phyloP scores from a whole-genome alignment of 2,797 vertebrate species.

The Neosilurus hyrtlii region DNA sequence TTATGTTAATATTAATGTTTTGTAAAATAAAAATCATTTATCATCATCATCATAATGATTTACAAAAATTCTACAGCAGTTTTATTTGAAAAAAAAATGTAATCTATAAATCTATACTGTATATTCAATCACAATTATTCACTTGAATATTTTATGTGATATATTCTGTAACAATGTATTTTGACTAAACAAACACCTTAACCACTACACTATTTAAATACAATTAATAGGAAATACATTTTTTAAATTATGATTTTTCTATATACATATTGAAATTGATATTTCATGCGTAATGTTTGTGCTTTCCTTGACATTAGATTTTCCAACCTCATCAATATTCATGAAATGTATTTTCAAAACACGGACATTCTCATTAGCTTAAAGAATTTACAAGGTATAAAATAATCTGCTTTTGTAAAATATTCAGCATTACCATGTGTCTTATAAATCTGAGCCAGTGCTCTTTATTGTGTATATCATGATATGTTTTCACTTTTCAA shows the following conservation, averaged over 20 bases:
- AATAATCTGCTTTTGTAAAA: not conserved
- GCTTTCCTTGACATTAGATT: not conserved
- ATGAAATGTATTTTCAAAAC: not conserved
- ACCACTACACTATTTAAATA: not conserved
- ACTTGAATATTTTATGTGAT: not conserved
- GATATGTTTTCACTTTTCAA: slow-evolving; percentile 4
- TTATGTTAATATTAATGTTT: too few relatives aligned
- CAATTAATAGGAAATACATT: not conserved
- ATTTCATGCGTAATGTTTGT: not conserved
- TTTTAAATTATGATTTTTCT: too few relatives aligned
- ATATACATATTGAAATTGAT: not conserved
- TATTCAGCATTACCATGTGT: not conserved
- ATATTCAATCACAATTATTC: too few relatives aligned
- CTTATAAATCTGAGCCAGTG: not conserved
- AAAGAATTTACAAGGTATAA: not conserved
- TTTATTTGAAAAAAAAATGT: too few relatives aligned
- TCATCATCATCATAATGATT: too few relatives aligned
- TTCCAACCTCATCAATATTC: not conserved
- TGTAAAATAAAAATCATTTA: too few relatives aligned
- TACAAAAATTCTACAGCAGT: too few relatives aligned
- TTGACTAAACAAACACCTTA: not conserved
- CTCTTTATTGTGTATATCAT: not conserved
- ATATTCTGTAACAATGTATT: not conserved
- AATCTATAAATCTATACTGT: too few relatives aligned
- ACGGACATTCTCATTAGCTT: not conserved